Percentiles rank a stretch among this genome's conserved stretches.
These are phyloP conservation scores for Zalophus californianus DNA, from an alignment of 2,797 vertebrate species.

Conservation along the genomic window DNA sequence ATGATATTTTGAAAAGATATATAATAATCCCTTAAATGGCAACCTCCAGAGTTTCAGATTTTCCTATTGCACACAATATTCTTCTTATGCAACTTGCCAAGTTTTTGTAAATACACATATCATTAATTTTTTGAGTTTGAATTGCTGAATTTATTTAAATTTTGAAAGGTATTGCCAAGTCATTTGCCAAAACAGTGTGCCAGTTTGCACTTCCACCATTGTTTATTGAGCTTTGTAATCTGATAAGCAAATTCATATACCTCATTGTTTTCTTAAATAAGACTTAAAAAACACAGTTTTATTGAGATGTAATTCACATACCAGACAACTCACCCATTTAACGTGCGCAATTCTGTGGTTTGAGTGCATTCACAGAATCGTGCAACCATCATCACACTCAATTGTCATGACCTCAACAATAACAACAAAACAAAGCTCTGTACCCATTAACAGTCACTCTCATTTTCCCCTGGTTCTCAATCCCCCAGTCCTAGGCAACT, in stretches of 20 bases:
- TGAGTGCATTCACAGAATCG: background rate
- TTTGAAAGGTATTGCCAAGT: constrained; percentile 23
- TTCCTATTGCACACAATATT: background rate
- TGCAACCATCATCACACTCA: background rate
- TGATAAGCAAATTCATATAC: background rate
- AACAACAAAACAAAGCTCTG: background rate
- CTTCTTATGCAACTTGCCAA: constrained; percentile 63
- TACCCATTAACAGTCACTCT: background rate
- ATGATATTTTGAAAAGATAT: background rate
- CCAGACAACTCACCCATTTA: background rate
- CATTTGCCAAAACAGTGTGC: background rate
- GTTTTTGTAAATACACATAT: background rate
- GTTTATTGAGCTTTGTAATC: background rate
- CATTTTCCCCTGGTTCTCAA: background rate
- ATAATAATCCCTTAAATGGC: background rate
- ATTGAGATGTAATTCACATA: background rate
- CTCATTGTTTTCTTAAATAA: background rate
- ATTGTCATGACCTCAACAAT: background rate
- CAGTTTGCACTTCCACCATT: background rate
- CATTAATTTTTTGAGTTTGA: background rate
- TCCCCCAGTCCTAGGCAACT: background rate
- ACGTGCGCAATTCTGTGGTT: background rate
- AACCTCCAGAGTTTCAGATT: background rate
- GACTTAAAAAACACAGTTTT: background rate
- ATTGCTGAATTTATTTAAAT: background rate